Evolutionary conservation across 2,113 vertebrate genomes (phyloP).

Genomic region (Zosterops borbonicus): DNA sequence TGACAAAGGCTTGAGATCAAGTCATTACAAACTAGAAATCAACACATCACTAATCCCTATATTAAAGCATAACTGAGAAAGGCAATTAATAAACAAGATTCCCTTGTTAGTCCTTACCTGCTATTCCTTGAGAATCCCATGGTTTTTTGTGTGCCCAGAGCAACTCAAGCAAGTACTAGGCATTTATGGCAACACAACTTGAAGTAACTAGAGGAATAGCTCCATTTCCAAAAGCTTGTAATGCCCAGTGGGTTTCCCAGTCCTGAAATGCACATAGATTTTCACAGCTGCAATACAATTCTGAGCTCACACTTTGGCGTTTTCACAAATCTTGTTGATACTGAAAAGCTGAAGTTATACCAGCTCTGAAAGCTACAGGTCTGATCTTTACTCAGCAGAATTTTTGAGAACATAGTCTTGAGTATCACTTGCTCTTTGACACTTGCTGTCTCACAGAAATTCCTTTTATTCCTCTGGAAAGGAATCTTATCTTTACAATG

Average conservation of each 20-base stretch:
- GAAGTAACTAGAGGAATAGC: not conserved
- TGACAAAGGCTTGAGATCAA: not conserved
- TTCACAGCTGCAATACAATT: not conserved
- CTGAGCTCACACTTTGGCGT: not conserved
- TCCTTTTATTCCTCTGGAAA: not conserved
- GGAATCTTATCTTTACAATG: not conserved
- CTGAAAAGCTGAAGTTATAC: not conserved
- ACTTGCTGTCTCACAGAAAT: not conserved
- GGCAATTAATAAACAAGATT: not conserved
- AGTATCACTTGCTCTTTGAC: not conserved
- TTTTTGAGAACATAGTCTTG: not conserved
- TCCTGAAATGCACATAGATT: not conserved
- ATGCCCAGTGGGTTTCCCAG: not conserved
- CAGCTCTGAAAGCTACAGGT: not conserved
- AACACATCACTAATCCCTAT: not conserved
- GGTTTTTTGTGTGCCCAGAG: not conserved
- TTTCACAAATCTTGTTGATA: not conserved
- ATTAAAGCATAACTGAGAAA: not conserved
- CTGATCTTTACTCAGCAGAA: not conserved
- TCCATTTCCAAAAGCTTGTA: not conserved
- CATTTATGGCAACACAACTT: not conserved
- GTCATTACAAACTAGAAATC: not conserved
- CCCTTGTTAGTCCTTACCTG: not conserved
- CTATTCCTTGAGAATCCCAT: not conserved
- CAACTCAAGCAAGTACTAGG: not conserved